These are phyloP conservation scores for Loripinus fragilis DNA, from an alignment of 2,888 invertebrate species.

Conservation along the genomic window DNA sequence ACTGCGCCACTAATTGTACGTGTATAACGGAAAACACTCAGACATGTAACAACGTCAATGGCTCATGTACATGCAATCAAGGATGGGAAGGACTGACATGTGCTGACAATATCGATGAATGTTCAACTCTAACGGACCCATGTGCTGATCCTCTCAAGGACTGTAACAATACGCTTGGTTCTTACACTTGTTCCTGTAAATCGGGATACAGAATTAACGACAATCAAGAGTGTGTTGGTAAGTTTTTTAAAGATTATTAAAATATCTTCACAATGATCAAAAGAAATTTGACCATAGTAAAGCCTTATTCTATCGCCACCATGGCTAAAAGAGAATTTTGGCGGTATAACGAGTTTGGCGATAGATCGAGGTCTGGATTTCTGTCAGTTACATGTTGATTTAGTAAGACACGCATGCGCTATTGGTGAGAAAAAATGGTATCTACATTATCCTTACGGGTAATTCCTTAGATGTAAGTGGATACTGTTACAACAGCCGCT, in stretches of 20 bases:
- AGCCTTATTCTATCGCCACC: too few relatives aligned
- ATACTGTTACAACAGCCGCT: too few relatives aligned
- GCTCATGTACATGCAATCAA: constrained; percentile 47
- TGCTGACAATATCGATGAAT: constrained; percentile 51
- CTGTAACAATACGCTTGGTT: constrained; percentile 49
- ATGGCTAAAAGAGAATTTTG: too few relatives aligned
- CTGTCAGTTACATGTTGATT: too few relatives aligned
- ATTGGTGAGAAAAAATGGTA: too few relatives aligned
- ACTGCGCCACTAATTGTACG: constrained; percentile 41
- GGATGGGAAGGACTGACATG: constrained; percentile 55
- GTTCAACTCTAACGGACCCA: constrained; percentile 22
- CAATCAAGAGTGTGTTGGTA: constrained; percentile 40
- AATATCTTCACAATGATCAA: too few relatives aligned
- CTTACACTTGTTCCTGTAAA: constrained; percentile 48
- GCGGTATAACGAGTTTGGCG: too few relatives aligned
- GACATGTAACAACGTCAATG: constrained; percentile 47
- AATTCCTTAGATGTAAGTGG: too few relatives aligned
- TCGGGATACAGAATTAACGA: constrained; percentile 46
- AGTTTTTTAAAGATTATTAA: neutral
- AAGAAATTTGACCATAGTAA: too few relatives aligned
- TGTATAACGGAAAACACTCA: constrained; percentile 44
- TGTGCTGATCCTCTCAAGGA: constrained; percentile 41
- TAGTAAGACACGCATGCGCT: too few relatives aligned
- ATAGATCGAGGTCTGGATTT: too few relatives aligned
- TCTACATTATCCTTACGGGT: too few relatives aligned